phyloP scores from a whole-genome alignment of 92 coral and sea anemone species.

The Phenganax marumi region DNA sequence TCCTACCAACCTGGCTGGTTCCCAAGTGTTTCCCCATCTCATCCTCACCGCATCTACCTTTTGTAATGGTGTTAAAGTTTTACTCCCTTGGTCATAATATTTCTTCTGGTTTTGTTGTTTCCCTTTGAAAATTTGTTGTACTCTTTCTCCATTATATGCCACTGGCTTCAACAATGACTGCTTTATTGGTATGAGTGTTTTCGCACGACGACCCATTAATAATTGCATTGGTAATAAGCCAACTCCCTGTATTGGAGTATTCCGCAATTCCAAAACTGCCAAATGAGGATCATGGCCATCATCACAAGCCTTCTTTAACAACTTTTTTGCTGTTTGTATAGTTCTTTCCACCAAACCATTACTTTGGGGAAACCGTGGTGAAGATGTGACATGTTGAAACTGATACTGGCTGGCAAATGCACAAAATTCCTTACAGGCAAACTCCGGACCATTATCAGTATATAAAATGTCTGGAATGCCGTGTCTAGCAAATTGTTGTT shows the following conservation, averaged over 20 bases:
- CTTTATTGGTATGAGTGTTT: conserved; percentile 45
- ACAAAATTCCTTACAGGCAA: conserved; percentile 39
- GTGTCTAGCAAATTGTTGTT: conserved; percentile 38
- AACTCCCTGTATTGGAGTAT: conserved; percentile 43
- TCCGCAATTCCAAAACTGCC: conserved; percentile 40
- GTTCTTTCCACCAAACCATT: conserved; percentile 50
- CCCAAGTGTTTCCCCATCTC: conserved; percentile 48
- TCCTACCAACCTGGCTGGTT: conserved; percentile 42
- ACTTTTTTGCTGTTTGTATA: conserved; percentile 46
- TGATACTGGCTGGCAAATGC: conserved; percentile 31
- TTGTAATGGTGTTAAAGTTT: conserved; percentile 21
- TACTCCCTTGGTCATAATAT: conserved; percentile 46
- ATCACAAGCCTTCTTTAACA: conserved; percentile 38
- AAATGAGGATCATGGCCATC: conserved; percentile 43
- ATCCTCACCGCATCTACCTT: conserved; percentile 48
- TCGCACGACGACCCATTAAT: conserved; percentile 45
- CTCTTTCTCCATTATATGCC: conserved; percentile 31
- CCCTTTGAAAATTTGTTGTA: background rate
- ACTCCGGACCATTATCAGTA: conserved; percentile 53
- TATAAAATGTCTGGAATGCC: conserved; percentile 47
- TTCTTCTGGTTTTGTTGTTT: conserved; percentile 17
- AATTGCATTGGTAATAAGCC: conserved; percentile 50
- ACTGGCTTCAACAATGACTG: conserved; percentile 34
- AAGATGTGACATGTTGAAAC: conserved; percentile 49
- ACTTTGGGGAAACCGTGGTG: conserved; percentile 52